Base-by-base conservation (phyloP, 2,888 invertebrate genomes). In the Ichneumoninae sp. region DNA sequence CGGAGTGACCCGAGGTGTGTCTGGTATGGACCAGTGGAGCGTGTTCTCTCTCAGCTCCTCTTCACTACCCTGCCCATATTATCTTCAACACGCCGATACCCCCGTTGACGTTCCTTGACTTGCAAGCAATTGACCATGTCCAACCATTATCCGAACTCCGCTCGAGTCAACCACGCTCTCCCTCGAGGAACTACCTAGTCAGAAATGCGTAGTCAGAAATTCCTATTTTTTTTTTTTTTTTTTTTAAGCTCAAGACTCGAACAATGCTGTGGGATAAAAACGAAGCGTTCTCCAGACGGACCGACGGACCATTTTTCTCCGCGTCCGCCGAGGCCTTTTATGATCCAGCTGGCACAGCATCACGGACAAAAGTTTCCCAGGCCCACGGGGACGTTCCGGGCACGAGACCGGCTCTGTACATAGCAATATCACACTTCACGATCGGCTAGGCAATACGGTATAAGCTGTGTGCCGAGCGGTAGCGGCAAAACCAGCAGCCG, bases 21-120 rank as follows among this genome's bases (percentile, higher is more conserved):
- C 92, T 91, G 90, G 91, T 92, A 89, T 92, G 91, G 91, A 87
- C 89, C 91, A 92, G 86, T 91, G 92, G 91, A 91, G 92, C 92
- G 92, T 89, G 88, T 83, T 89, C 85, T 89, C 85, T 36, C 74
- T 54, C 81, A 65, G 77, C 74, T 74, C 69, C 78, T 75, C 81
- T 78, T 68, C 66, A 69, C 75, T 78, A 65, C 81, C 68, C 70
- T 72, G 66, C 76, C 81, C 40, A 72, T 68, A 81, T 74, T 66
- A 40, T 80, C 57, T 57, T 57, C 76, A 79, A 54, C 76, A 71
- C 54, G 16, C 57, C 70, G 80, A 74, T 80, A 81, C 52, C 69
- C 50, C 62, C 70, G 72, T 72, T 76, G 57, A 78, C 60, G 30
- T 70, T 82, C 68, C 83, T 83, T 77, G 83, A 82, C 78, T 70